Evolutionary conservation across 2,888 invertebrate genomes (phyloP).

Genomic region (Himalopsyche japonica): DNA sequence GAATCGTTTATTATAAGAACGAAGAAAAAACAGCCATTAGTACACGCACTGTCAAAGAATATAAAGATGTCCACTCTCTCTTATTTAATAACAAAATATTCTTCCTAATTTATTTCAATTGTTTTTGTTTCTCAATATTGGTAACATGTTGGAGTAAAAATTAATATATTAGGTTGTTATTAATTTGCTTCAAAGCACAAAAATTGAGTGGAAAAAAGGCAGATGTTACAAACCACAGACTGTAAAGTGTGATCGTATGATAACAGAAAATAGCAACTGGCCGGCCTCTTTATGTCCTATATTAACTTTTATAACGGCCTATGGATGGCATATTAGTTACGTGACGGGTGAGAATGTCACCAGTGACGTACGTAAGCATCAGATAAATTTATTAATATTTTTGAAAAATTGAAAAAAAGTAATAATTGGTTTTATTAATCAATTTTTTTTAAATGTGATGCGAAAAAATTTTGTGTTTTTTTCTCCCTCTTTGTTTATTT

Average conservation of each 20-base stretch:
- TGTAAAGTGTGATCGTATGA: not conserved
- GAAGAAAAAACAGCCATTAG: too few species aligned
- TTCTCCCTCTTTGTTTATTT: too few species aligned
- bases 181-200: not conserved
- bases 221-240: not conserved
- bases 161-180: not conserved
- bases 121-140: not conserved
- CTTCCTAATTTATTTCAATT: too few species aligned
- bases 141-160: not conserved
- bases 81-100: too few species aligned
- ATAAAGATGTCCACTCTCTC: too few species aligned
- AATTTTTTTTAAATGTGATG: too few species aligned
- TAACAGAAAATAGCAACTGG: not conserved
- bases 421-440: too few species aligned
- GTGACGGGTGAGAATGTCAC: not conserved
- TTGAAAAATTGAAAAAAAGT: too few species aligned
- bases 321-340: constrained; percentile 33
- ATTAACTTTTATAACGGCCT: constrained; percentile 31
- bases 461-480: too few species aligned
- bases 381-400: too few species aligned
- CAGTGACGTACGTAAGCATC: not conserved
- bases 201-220: not conserved
- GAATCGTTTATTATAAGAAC: too few species aligned
- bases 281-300: constrained; percentile 7
- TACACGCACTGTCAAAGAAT: too few species aligned